Base-by-base conservation (phyloP, 2,113 vertebrate genomes). In the Guaruba guarouba region DNA sequence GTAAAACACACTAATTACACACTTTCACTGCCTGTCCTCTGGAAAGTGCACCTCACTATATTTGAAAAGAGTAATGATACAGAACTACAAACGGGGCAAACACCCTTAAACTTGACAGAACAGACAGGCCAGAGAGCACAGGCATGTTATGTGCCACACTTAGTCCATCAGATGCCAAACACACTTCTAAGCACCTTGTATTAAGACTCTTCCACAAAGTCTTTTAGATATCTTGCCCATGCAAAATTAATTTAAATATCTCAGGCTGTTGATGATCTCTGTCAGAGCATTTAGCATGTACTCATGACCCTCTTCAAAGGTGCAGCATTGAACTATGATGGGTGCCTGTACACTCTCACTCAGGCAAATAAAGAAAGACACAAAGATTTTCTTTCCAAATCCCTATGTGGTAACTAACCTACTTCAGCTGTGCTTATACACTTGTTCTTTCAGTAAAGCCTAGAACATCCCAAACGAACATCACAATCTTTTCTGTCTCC, bases 1-100 rank as follows among this genome's bases (percentile, higher is more conserved):
- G 86, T 82, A 95, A 95, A 97, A 97, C 57, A 41, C 95, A 95
- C 97, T 97, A 97, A 98, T 97, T 96, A 97, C 87, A 89, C 70
- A 86, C 75, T 55, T 92, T 93, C 91, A 87, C 92, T 28, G 69
- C 77, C 93, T 90, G 92, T 95, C 94, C 96, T 94, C 83, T 82
- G 86, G 91, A 88, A 73, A 54, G 54, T 13, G 46, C 35, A 69
- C 59, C 77, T 94, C 74, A 88, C 75, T 2, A 2, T 55, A 48
- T 82, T 51, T 29, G 93, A 73, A 80, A 96, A 96, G 82, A 96
- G 52, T 76, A 90, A 97, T 88, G 92, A 96, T 29, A 69, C 28
- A 78, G 37, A 86, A 81, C 84, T 49, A 76, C 61, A 89, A 77
- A 92, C 27, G 20, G 62, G 82, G 61, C 82, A 84, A 89, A 86